Evolutionary conservation across 2,888 invertebrate genomes (phyloP), one percentile per base, ranked within the genome.

Genomic region (Acrobasis suavella): DNA sequence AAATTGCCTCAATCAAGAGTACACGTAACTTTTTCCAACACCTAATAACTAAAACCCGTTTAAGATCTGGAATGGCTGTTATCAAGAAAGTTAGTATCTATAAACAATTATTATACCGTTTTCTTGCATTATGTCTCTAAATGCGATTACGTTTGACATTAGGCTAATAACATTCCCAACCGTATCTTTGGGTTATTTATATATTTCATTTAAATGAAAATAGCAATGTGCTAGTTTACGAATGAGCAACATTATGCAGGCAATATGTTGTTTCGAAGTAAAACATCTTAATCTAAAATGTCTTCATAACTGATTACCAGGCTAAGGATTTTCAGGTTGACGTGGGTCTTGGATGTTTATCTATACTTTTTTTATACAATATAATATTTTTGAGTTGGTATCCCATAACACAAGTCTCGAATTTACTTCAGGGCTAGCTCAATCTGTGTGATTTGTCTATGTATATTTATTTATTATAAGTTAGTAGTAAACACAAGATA

Each of bases 1-100:
- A 80, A 81, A 81, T 81, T 76, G 72, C 72, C 68, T 64, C 70
- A 73, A 75, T 76, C 72, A 60, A 60, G 50, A 14, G 56, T 42
- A 56, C 56, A 70, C 72, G 66, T 65, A 63, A 69, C 72, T 75
- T 75, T 79, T 77, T 73, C 74, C 70, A 74, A 51, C 51, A 52
- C 60, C 59, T 51, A 7, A 39, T 42, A 50, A 22, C 39, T 38
- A 59, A 64, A 64, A 56, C 61, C 52, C 37, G 51, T 52, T 60
- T 58, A 58, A 60, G 39, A 39, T 64, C 58, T 46, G 46, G 22
- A 60, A 51, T 17, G 32, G 50, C 22, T 49, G 49, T 51, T 16
- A 37, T 60, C 51, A 60, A 50, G 51, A 60, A 51, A 38, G 51
- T 60, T 16, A 52, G 14, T 60, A 51, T 42, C 60, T 60, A 52